These are phyloP conservation scores for Kradibia gibbosae DNA, from an alignment of 1,140 invertebrate genomes.

Conservation along the genomic window DNA sequence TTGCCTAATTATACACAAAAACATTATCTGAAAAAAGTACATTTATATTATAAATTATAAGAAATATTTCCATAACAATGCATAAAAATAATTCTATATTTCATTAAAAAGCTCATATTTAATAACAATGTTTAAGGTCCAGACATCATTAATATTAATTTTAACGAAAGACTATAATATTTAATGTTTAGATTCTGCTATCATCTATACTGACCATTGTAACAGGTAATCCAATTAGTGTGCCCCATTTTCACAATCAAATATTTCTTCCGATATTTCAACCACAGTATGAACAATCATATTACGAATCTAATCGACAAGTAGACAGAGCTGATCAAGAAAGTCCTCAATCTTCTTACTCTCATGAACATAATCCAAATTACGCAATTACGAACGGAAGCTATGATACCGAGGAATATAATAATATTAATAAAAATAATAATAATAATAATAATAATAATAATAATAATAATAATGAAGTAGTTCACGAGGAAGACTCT, in stretches of 20 bases:
- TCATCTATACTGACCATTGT: conserved; percentile 59
- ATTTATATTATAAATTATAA: too few relatives aligned
- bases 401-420: conserved; percentile 51
- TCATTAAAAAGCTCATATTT: too few relatives aligned
- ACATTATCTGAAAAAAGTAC: too few relatives aligned
- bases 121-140: too few relatives aligned
- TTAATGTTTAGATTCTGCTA: conserved; percentile 57
- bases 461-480: conserved; percentile 37
- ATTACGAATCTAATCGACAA: conserved; percentile 27
- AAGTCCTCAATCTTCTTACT: conserved; percentile 46
- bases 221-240: conserved; percentile 59
- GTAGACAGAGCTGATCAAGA: conserved; percentile 65
- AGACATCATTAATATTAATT: neutral
- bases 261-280: conserved; percentile 53
- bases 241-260: conserved; percentile 57
- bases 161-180: neutral
- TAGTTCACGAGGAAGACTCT: conserved; percentile 48
- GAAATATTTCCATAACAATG: neutral
- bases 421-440: conserved; percentile 47
- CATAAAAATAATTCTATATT: too few relatives aligned
- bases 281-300: neutral
- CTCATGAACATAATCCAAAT: conserved; percentile 49
- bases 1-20: too few relatives aligned
- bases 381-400: too few relatives aligned
- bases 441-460: conserved; percentile 45